Base-by-base conservation (phyloP, 1,140 invertebrate species). In the Apis florea region DNA sequence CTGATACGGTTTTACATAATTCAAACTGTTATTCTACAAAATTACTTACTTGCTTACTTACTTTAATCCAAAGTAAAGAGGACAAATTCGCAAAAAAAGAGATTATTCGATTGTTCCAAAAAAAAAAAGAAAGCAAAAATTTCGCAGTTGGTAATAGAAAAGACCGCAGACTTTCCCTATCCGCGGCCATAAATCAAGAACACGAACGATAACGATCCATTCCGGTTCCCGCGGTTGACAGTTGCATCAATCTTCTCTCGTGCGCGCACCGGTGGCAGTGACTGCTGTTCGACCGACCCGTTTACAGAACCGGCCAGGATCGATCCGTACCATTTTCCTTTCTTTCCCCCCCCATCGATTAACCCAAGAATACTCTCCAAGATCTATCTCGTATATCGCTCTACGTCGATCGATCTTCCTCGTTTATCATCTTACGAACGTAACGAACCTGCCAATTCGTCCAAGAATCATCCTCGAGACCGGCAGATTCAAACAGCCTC, bases 161-260 rank as follows among this genome's bases (percentile, higher is more conserved):
- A 72, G 61, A 83, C 13, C 58, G 58, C 17, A 26, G 47, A 40
- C 19, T 84, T 66, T 81, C 54, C 40, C 63, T 69, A 69, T 85
- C 40, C 26, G 69, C 67, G 63, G 63, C 72, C 71, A 86, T 86
- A 86, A 86, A 86, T 86, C 84, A 86, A 80, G 75, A 59, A 75
- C 58, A 86, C 69, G 71, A 79, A 86, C 84, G 75, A 83, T 83
- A 75, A 79, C 84, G 85, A 86, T 86, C 84, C 80, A 73, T 86
- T 75, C 59, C 54, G 63, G 69, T 54, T 61, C 31, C 53, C 73
- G 63, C 31, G 68, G 59, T 75, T 75, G 81, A 86, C 84, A 80
- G 84, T 76, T 68, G 76, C 85, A 86, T 86, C 85, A 86, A 86
- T 86, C 85, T 86, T 86, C 81, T 66, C 66, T 71, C 70, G 79